Conservation (phyloP, 2,797 vertebrate genomes). For the Chrysolophus pictus region DNA sequence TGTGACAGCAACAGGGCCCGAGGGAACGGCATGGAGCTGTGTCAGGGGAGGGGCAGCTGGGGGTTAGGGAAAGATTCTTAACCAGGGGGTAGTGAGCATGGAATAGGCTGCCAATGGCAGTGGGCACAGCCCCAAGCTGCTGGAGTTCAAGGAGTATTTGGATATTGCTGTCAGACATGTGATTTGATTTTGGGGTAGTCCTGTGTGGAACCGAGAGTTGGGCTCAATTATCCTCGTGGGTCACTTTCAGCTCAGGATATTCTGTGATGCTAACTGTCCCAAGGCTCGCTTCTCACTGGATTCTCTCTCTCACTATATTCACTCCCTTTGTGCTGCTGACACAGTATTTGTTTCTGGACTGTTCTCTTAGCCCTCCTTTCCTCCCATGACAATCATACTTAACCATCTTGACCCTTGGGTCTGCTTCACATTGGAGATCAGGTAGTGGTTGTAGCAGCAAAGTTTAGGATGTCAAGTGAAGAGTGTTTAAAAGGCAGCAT, state of each 20-base stretch:
- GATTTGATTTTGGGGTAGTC: neutral
- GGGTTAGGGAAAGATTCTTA: neutral
- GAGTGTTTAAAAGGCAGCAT: rapidly evolving
- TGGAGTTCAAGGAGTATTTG: neutral
- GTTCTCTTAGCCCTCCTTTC: neutral
- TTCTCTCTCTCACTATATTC: neutral
- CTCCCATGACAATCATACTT: rapidly evolving
- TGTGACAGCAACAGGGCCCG: too few species aligned
- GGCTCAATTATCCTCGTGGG: neutral
- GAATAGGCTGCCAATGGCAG: neutral
- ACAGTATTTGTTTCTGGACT: neutral
- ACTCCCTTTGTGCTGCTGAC: rapidly evolving
- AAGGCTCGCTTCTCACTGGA: neutral
- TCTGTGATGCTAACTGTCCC: neutral
- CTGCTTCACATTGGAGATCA: rapidly evolving
- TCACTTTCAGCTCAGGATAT: neutral
- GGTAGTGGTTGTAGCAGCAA: too few species aligned
- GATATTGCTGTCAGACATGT: neutral
- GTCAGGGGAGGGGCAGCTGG: neutral
- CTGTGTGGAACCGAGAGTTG: neutral
- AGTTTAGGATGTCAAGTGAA: rapidly evolving
- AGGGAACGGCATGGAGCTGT: neutral
- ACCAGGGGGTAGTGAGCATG: neutral
- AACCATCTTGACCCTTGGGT: neutral
- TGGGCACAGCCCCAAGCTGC: neutral